Evolutionary conservation across 2,797 vertebrate genomes (phyloP).

Genomic region (Propithecus perrieri): DNA sequence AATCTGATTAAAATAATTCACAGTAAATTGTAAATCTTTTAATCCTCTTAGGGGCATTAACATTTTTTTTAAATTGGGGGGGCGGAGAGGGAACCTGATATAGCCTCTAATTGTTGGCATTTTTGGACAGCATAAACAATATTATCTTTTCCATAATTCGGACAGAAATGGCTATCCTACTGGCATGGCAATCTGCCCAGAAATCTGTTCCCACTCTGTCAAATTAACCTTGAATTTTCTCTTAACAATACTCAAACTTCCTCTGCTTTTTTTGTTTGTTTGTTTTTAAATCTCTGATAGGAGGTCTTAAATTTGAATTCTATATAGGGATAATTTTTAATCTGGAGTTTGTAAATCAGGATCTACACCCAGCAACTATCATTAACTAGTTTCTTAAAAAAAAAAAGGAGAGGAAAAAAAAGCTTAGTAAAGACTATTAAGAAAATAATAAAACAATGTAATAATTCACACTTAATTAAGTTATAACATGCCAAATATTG

Average conservation of each 20-base stretch:
- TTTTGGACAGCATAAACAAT: slow-evolving; percentile 62
- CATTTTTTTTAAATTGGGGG: slow-evolving; percentile 62
- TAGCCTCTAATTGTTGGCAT: slow-evolving; percentile 67
- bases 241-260: not conserved
- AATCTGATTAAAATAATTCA: slow-evolving; percentile 80
- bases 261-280: not conserved
- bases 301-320: not conserved
- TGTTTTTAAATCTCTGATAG: not conserved
- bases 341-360: not conserved
- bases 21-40: slow-evolving; percentile 78
- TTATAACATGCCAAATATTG: not conserved
- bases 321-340: not conserved
- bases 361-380: not conserved
- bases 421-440: not conserved
- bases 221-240: slow-evolving; percentile 57
- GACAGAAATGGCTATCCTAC: slow-evolving; percentile 54
- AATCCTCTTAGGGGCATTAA: slow-evolving; percentile 78
- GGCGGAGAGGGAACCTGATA: slow-evolving; percentile 44
- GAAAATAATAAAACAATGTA: not conserved
- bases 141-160: slow-evolving; percentile 49
- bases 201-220: slow-evolving; percentile 57
- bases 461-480: not conserved
- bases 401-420: not conserved
- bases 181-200: slow-evolving; percentile 61
- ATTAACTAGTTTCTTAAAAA: not conserved